Percentiles rank a stretch among this genome's conserved stretches.
These are phyloP conservation scores for Drymodes brunneopygia DNA, from an alignment of 2,113 vertebrate species.

Conservation along the genomic window DNA sequence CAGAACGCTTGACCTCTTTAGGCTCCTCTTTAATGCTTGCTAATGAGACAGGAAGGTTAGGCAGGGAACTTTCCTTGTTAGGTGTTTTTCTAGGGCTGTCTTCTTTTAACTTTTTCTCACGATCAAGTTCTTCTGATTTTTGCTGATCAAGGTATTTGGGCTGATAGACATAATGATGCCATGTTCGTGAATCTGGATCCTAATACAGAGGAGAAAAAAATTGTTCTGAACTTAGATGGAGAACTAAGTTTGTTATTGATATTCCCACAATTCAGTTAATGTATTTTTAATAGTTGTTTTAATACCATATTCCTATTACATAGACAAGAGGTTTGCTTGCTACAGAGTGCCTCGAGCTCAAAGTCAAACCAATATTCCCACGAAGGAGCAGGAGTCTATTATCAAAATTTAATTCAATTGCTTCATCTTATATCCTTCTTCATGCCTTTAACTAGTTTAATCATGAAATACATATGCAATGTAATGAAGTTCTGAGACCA, in stretches of 20 bases:
- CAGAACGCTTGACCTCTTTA: slow-evolving; percentile 82
- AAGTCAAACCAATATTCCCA: slow-evolving; percentile 28
- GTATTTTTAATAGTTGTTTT: slow-evolving; percentile 1
- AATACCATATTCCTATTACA: background rate
- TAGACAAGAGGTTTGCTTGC: background rate
- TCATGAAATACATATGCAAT: slow-evolving; percentile 21
- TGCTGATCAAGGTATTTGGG: slow-evolving; percentile 91
- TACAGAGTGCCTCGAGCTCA: background rate
- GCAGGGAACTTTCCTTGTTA: slow-evolving; percentile 78
- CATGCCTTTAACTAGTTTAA: slow-evolving; percentile 27
- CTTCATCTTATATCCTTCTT: slow-evolving; percentile 15
- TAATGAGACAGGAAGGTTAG: slow-evolving; percentile 76
- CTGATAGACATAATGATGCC: slow-evolving; percentile 90
- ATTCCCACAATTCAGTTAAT: background rate
- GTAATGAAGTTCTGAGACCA: slow-evolving; percentile 14
- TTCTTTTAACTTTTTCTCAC: slow-evolving; percentile 85
- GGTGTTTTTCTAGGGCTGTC: slow-evolving; percentile 86
- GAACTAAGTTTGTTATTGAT: background rate
- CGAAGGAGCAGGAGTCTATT: slow-evolving; percentile 6
- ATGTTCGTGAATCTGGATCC: slow-evolving; percentile 89
- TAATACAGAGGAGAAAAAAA: slow-evolving; percentile 52
- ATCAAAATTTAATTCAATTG: slow-evolving; percentile 36
- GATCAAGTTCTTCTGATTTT: slow-evolving; percentile 83
- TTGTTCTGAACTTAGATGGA: background rate
- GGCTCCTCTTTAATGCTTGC: slow-evolving; percentile 84